Base-by-base conservation (phyloP, 2,797 vertebrate species). In the Pteronotus mesoamericanus region DNA sequence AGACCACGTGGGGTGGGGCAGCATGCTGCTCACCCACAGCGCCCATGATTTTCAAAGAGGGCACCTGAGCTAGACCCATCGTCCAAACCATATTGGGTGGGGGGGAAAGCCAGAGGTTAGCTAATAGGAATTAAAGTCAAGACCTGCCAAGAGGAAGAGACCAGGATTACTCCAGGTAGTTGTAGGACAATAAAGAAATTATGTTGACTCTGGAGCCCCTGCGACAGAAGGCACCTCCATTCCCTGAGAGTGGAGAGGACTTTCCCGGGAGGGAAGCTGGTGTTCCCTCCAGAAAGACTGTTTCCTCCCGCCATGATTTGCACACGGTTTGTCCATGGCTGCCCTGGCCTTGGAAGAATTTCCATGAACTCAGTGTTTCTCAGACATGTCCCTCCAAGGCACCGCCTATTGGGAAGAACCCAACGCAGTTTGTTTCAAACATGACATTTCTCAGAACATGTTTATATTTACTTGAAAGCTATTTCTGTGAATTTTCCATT, bases 281-380 rank as follows among this genome's bases (percentile, higher is more conserved):
- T 53, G 15, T 29, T 34, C 7, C 16, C 15, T 89, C 46, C 51
- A 86, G 93, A 96, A 97, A 87, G 93, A 79, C 80, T 85, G 55
- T 97, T 97, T 96, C 96, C 89, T 90, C 93, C 46, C 59, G 64
- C 90, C 86, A 97, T 91, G 68, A 88, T 53, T 97, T 96, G 90
- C 96, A 82, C 75, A 77, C 84, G 68, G 72, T 42, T 26, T 3
- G 55, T 72, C 34, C 29, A 32, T 34, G 14, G 59, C 18, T 3
- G 1, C 18, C 9, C 22, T 24, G 48, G 16, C 16, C 68, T 74
- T 26, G 37, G 51, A 77, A 53, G 18, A 37, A 29, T 37, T 51
- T 71, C 15, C 24, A 16, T 0, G 22, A 59, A 77, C 15, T 68
- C 34, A 37, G 3, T 6, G 3, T 71, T 94, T 61, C 77, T 92